Percentiles rank a stretch among this genome's conserved stretches.
Conservation (phyloP, 2,888 invertebrate species). For the Lasioglossum oenotherae region DNA sequence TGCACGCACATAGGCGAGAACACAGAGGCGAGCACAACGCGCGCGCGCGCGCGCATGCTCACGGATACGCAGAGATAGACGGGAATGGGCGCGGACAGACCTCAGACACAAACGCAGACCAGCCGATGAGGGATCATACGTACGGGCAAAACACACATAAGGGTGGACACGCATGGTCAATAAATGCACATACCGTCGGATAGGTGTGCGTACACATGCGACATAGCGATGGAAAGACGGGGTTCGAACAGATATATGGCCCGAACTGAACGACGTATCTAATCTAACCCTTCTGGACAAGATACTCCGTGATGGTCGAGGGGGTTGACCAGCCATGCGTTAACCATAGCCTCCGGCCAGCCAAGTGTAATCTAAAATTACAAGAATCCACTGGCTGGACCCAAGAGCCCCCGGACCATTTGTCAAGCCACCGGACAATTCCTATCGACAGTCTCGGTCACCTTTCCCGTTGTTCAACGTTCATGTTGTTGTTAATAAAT, state of each 20-base stretch:
- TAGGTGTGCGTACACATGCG: constrained; percentile 53
- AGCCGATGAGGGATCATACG: constrained; percentile 10
- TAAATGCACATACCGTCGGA: constrained; percentile 56
- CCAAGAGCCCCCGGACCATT: constrained; percentile 51
- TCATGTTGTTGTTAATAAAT: constrained; percentile 21
- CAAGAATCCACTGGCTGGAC: constrained; percentile 67
- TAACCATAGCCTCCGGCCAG: constrained; percentile 65
- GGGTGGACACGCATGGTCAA: constrained; percentile 69
- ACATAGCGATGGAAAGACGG: constrained; percentile 78
- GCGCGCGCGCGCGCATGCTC: constrained; percentile 53
- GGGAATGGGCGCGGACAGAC: constrained; percentile 44
- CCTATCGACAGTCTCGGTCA: constrained; percentile 63
- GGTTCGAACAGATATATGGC: constrained; percentile 80
- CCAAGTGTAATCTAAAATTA: constrained; percentile 75
- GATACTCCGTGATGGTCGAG: constrained; percentile 78
- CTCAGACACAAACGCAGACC: constrained; percentile 18
- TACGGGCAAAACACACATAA: constrained; percentile 35
- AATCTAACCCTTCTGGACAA: constrained; percentile 83
- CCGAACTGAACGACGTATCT: constrained; percentile 81
- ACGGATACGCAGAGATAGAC: neutral
- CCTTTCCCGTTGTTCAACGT: constrained; percentile 17
- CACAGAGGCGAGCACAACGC: constrained; percentile 14
- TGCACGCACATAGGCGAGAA: neutral
- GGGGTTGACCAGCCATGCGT: constrained; percentile 70
- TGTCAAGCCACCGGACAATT: constrained; percentile 66